Base-by-base conservation (phyloP, 2,797 vertebrate genomes). In the Sebastes paucispinis region DNA sequence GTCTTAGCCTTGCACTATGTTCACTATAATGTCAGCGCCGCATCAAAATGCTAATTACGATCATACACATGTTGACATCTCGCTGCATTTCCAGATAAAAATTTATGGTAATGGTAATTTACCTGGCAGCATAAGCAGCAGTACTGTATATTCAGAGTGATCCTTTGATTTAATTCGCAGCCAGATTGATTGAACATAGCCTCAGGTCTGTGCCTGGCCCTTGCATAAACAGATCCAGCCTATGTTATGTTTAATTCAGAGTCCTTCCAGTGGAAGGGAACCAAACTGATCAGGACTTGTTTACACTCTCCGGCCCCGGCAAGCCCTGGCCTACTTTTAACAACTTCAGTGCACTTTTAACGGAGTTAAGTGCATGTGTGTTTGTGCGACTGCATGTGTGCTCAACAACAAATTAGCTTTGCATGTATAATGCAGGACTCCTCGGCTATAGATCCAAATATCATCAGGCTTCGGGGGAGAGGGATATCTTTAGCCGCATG, bases 211-310 rank as follows among this genome's bases (percentile, higher is more conserved):
- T 29, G 81, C 77, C 77, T 90, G 90, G 85, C 78, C 81, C 25
- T 80, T 79, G 88, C 82, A 92, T 91, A 92, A 93, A 91, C 88
- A 93, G 66, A 89, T 87, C 85, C 79, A 82, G 81, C 69, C 75
- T 78, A 60, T 82, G 91, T 91, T 91, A 91, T 92, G 90, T 92
- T 93, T 93, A 91, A 93, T 93, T 93, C 91, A 93, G 86, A 87
- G 85, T 91, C 76, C 82, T 86, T 89, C 85, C 81, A 85, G 75
- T 90, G 87, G 79, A 88, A 76, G 64, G 79, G 76, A 90, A 92
- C 90, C 90, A 88, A 89, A 90, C 86, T 82, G 90, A 91, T 94
- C 91, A 79, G 86, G 87, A 91, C 91, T 91, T 93, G 92, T 93
- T 94, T 93, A 93, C 78, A 14, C 72, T 92, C 88, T 88, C 34